A percentile compares a stretch with the other conserved stretches of the same genome.
phyloP scores from a whole-genome alignment of 1,140 invertebrate genomes.

The Druon quercuslanigerum region DNA sequence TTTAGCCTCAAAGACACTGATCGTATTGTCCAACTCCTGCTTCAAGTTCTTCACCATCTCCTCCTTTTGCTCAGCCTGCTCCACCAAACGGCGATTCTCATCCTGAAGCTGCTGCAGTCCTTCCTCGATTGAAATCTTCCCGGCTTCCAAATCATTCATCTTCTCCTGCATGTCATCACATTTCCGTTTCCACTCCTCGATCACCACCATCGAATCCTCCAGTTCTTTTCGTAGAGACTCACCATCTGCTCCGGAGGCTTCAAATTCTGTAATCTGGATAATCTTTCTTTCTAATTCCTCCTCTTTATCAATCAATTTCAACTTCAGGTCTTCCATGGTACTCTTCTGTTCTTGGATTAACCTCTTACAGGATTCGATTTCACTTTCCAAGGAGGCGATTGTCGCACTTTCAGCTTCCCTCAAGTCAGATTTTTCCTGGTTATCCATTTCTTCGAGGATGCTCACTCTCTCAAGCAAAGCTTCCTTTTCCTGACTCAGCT shows the following conservation, averaged over 20 bases:
- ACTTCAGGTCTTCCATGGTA: constrained; percentile 66
- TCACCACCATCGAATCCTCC: constrained; percentile 53
- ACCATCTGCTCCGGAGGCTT: constrained; percentile 45
- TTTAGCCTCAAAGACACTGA: constrained; percentile 53
- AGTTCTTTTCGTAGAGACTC: constrained; percentile 60
- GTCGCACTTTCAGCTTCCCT: background rate
- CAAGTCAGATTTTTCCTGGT: background rate
- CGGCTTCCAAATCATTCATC: constrained; percentile 52
- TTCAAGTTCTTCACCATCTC: constrained; percentile 54
- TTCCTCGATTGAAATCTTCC: constrained; percentile 58
- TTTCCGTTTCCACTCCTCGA: constrained; percentile 71
- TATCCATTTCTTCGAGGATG: background rate
- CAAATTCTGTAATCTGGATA: constrained; percentile 43
- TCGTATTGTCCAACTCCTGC: constrained; percentile 65
- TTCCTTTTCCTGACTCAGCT: constrained; percentile 64
- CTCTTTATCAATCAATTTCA: constrained; percentile 59
- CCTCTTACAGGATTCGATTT: constrained; percentile 72
- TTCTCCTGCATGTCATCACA: constrained; percentile 64
- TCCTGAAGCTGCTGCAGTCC: constrained; percentile 45
- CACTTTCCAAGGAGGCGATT: constrained; percentile 68
- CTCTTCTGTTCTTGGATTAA: constrained; percentile 72
- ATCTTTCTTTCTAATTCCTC: constrained; percentile 58
- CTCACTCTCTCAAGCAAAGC: constrained; percentile 52
- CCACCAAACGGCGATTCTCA: constrained; percentile 46
- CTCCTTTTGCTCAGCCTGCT: constrained; percentile 55